Percentiles rank a stretch among this genome's conserved stretches.
Conservation (phyloP, 1,140 invertebrate species). For the Brachionus asplanchnoidis region DNA sequence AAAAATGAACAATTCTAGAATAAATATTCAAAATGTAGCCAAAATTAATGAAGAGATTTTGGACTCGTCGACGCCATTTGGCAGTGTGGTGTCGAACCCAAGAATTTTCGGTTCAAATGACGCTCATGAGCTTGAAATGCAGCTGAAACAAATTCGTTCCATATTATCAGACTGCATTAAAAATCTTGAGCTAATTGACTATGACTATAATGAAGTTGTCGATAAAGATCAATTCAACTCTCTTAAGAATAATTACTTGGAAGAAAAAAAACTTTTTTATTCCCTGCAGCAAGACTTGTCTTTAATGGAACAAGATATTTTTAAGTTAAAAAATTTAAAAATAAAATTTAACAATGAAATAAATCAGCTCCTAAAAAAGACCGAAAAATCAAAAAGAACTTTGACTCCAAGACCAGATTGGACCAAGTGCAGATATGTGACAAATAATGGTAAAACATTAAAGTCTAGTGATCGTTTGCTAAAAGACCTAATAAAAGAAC, state of each 20-base stretch:
- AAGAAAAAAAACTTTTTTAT: not conserved
- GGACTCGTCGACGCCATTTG: not conserved
- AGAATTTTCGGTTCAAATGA: not conserved
- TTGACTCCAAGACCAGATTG: conserved; percentile 4
- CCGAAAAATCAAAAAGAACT: not conserved
- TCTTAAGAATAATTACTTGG: not conserved
- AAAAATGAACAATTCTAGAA: not conserved
- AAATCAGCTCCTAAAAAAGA: not conserved
- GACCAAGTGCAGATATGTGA: not conserved
- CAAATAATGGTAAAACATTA: not conserved
- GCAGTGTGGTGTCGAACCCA: not conserved
- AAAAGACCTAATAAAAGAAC: not conserved
- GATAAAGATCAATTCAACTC: not conserved
- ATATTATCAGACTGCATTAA: not conserved
- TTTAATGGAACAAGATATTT: not conserved
- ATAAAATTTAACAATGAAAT: not conserved
- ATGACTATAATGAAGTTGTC: not conserved
- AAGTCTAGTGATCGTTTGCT: not conserved
- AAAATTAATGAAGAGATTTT: not conserved
- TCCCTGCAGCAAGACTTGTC: not conserved
- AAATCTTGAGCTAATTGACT: conserved; percentile 7
- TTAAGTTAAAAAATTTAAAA: not conserved
- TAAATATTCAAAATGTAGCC: not conserved
- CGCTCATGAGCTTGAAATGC: not conserved
- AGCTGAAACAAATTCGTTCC: not conserved